Evolutionary conservation across 2,888 invertebrate genomes (phyloP), one percentile per base, ranked within the genome.

Genomic region (Merodon equestris): DNA sequence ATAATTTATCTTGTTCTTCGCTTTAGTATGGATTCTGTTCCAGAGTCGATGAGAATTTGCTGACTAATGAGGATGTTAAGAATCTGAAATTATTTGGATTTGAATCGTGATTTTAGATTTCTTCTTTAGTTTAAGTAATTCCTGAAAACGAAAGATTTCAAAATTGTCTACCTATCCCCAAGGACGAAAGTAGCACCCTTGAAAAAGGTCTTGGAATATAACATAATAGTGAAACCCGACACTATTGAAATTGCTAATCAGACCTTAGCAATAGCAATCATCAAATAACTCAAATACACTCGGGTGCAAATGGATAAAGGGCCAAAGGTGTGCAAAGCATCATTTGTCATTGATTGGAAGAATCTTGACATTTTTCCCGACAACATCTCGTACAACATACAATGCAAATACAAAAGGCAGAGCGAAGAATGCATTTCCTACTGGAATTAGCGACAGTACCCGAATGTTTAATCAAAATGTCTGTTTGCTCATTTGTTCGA

Each of bases 391-490:
- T 40, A 34, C 47, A 17, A 13, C 14, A 44, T 15, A 19, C 48
- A n/a, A n/a, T 19, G 40, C 53, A 44, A 54, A 73, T 73, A 58
- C 40, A 66, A 54, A 73, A 44, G 13, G 15, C 9, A 38, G 15
- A 50, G 27, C 13, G 19, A 38, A 45, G 47, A 57, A 58, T 66
- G 12, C 48, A 54, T 45, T 50, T 71, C 17, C 57, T 73, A 61
- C 51, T 66, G 76, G 60, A 76, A 66, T 76, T 38, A 15, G 36
- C 50, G 60, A 77, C 72, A 72, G 56, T 60, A n/a, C 57, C 58
- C 40, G 48, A 60, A 67, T 71, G 51, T 67, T 72, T 67, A 45
- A 42, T 27, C 72, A 66, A 67, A 77, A 77, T 54, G 63, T 63
- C 63, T 58, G 58, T 70, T 74, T 27, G 60, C 27, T 27, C 74